phyloP scores from a whole-genome alignment of 2,113 vertebrate genomes.

The Xiphophorus couchianus region DNA sequence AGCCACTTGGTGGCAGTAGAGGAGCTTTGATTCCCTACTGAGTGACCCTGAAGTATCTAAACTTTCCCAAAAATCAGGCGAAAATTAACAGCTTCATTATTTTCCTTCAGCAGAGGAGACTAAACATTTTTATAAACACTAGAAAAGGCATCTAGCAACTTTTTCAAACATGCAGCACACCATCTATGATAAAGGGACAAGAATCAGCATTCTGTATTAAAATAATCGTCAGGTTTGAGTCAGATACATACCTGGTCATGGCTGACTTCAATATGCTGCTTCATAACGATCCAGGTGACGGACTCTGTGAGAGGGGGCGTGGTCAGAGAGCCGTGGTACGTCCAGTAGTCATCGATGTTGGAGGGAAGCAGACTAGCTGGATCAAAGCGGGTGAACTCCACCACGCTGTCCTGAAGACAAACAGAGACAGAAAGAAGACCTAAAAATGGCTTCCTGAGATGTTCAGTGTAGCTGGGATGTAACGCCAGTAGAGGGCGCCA shows the following conservation, averaged over 20 bases:
- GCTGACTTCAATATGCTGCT: constrained; percentile 91
- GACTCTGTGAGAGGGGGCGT: constrained; percentile 93
- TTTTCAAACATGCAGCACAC: not conserved
- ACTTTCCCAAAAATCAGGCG: not conserved
- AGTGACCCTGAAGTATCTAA: not conserved
- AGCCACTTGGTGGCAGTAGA: not conserved
- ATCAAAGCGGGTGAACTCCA: constrained; percentile 89
- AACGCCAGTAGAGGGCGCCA: not conserved
- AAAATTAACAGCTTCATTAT: not conserved
- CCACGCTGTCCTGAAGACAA: constrained; percentile 81
- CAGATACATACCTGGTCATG: constrained; percentile 89
- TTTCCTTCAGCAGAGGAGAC: not conserved
- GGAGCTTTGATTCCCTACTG: not conserved
- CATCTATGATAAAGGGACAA: not conserved
- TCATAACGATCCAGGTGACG: constrained; percentile 95
- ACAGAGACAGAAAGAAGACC: not conserved
- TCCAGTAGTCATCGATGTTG: constrained; percentile 91
- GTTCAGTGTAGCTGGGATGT: not conserved
- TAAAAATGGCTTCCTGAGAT: not conserved
- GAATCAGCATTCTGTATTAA: not conserved
- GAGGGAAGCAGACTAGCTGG: constrained; percentile 87
- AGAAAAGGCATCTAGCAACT: not conserved
- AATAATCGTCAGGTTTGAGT: not conserved
- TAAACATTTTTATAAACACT: not conserved
- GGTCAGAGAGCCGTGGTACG: constrained; percentile 92